Conservation (phyloP, 1,140 invertebrate genomes). For the Drosophila erecta region DNA sequence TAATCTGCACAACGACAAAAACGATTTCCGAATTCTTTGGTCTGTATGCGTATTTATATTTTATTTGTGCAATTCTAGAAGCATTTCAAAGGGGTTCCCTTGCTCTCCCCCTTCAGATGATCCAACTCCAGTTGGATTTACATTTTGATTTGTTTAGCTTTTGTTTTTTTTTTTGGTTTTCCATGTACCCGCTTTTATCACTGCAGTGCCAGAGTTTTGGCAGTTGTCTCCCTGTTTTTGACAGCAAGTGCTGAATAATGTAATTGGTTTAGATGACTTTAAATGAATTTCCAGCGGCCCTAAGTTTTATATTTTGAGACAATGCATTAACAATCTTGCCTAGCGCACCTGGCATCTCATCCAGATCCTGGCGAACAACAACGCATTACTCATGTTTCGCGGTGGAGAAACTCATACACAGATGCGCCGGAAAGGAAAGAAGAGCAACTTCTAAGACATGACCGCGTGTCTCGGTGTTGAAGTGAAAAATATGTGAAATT, state of each 20-base stretch:
- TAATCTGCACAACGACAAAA: constrained; percentile 46
- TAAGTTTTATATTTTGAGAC: constrained; percentile 36
- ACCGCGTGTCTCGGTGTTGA: constrained; percentile 58
- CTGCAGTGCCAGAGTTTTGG: constrained; percentile 5
- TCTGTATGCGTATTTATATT: constrained; percentile 56
- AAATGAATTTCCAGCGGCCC: constrained; percentile 44
- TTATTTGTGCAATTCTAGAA: constrained; percentile 51
- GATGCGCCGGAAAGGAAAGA: constrained; percentile 29
- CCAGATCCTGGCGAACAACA: constrained; percentile 39
- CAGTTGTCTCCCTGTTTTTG: constrained; percentile 17
- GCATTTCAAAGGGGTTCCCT: constrained; percentile 14
- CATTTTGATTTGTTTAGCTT: constrained; percentile 53
- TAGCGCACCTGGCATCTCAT: constrained; percentile 53
- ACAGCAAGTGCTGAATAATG: constrained; percentile 44
- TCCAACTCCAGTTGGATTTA: constrained; percentile 26
- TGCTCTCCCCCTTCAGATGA: background rate
- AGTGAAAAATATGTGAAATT: constrained; percentile 83
- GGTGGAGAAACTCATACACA: constrained; percentile 51
- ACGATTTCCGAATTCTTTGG: constrained; percentile 55
- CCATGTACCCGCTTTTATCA: background rate
- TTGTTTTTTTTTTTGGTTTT: constrained; percentile 7
- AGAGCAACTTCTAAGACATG: constrained; percentile 69
- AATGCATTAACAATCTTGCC: constrained; percentile 67
- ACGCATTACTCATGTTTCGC: constrained; percentile 77
- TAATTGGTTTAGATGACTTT: constrained; percentile 62